phyloP scores from a whole-genome alignment of 2,888 invertebrate genomes.

The Trichopria drosophilae region DNA sequence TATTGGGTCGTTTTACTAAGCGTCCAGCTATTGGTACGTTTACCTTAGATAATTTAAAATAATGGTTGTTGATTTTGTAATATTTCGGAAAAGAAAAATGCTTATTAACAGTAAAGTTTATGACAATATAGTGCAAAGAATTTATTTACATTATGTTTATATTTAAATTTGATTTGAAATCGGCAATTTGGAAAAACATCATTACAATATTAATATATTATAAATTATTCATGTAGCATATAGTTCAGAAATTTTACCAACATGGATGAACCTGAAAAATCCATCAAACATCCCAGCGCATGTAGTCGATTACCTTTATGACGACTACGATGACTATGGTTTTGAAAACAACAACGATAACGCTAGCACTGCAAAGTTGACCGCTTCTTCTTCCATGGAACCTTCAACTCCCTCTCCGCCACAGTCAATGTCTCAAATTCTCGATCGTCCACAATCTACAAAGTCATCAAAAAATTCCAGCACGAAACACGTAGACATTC shows the following conservation, averaged over 20 bases:
- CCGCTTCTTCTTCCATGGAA: conserved; percentile 15
- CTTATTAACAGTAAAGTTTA: too few species aligned
- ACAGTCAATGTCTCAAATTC: conserved; percentile 9
- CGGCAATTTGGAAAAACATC: background rate
- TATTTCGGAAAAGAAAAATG: too few species aligned
- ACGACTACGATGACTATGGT: conserved; percentile 79
- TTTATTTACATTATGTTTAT: too few species aligned
- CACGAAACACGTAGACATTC: conserved; percentile 12
- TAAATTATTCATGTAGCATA: conserved; percentile 56
- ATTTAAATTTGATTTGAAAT: too few species aligned
- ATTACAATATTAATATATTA: background rate
- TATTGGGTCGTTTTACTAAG: too few species aligned
- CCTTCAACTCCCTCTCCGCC: conserved; percentile 10
- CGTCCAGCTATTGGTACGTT: too few species aligned
- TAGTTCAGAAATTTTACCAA: conserved; percentile 63
- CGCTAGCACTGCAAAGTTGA: conserved; percentile 44
- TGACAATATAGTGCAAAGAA: too few species aligned
- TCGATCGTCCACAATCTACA: too few species aligned
- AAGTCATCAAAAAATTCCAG: conserved; percentile 5
- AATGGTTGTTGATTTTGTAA: too few species aligned
- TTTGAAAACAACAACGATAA: conserved; percentile 64
- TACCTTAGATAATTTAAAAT: too few species aligned
- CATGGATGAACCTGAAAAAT: conserved; percentile 63
- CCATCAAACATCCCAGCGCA: conserved; percentile 58
- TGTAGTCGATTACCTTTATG: conserved; percentile 73